Conservation (phyloP, 2,113 vertebrate genomes). For the human (Homo sapiens) region DNA sequence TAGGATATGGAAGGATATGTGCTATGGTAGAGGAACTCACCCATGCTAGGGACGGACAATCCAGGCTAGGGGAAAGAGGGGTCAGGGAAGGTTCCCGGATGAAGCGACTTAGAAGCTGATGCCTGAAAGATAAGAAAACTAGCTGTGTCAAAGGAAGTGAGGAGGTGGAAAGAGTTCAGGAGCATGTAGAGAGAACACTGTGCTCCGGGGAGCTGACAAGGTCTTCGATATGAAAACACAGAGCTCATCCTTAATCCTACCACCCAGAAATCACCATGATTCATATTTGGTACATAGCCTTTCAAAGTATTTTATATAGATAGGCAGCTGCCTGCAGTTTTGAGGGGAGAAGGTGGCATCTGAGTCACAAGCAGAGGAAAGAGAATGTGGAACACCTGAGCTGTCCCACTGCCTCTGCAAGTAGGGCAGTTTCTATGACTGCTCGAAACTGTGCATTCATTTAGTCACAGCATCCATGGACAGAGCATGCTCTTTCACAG, state of each 20-base stretch:
- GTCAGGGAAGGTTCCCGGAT: background rate
- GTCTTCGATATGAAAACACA: background rate
- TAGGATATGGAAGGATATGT: background rate
- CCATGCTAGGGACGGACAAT: background rate
- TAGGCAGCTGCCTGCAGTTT: background rate
- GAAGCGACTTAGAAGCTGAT: background rate
- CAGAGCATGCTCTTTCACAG: background rate
- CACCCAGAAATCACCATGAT: background rate
- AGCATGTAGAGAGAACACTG: background rate
- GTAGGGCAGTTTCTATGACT: constrained; percentile 8
- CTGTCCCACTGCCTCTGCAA: constrained; percentile 8
- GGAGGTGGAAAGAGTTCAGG: background rate
- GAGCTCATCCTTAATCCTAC: background rate
- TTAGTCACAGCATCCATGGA: background rate
- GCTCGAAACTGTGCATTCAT: background rate
- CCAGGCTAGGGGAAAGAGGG: background rate
- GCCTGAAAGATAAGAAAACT: background rate
- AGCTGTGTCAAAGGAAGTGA: background rate
- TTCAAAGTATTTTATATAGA: background rate
- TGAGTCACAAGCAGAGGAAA: background rate
- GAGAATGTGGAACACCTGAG: background rate
- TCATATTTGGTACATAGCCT: background rate
- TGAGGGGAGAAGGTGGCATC: background rate
- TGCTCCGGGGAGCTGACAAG: background rate
- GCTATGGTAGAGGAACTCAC: background rate